Conservation (phyloP, 2,797 vertebrate species). For the Echeneis naucrates region DNA sequence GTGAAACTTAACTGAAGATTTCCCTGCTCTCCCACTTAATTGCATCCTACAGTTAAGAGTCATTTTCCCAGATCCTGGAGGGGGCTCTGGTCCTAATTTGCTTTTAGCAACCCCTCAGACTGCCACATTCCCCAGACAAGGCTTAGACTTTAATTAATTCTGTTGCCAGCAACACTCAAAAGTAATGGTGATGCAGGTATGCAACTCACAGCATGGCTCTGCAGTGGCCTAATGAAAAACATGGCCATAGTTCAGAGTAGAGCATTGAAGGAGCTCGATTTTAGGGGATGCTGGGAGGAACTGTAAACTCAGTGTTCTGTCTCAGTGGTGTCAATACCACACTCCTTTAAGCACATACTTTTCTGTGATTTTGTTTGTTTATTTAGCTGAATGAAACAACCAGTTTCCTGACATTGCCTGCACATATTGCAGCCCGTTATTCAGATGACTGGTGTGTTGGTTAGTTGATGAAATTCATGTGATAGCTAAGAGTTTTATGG, state of each 20-base stretch:
- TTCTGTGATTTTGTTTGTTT: no score
- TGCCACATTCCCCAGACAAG: constrained; percentile 78
- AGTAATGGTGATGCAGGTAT: constrained; percentile 62
- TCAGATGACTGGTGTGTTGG: no score
- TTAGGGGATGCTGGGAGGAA: constrained; percentile 28
- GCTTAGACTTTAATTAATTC: constrained; percentile 86
- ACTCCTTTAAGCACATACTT: no score
- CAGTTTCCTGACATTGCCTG: no score
- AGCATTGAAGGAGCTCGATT: constrained; percentile 31
- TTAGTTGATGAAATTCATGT: no score
- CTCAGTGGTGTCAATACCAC: no score
- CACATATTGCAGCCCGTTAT: no score
- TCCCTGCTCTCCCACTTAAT: constrained; percentile 81
- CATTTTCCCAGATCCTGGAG: constrained; percentile 78
- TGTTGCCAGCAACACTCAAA: constrained; percentile 71
- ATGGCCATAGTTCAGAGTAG: constrained; percentile 51
- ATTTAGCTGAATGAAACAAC: no score
- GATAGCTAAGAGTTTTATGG: no score
- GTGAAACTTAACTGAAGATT: constrained; percentile 78
- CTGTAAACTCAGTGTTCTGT: constrained; percentile 69
- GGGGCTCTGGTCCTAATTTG: constrained; percentile 77
- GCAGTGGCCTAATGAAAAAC: constrained; percentile 69
- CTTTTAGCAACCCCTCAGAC: constrained; percentile 77
- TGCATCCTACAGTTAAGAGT: constrained; percentile 76
- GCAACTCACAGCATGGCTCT: constrained; percentile 48